These are phyloP conservation scores for Osmerus mordax DNA, from an alignment of 2,113 vertebrate species.

Conservation along the genomic window DNA sequence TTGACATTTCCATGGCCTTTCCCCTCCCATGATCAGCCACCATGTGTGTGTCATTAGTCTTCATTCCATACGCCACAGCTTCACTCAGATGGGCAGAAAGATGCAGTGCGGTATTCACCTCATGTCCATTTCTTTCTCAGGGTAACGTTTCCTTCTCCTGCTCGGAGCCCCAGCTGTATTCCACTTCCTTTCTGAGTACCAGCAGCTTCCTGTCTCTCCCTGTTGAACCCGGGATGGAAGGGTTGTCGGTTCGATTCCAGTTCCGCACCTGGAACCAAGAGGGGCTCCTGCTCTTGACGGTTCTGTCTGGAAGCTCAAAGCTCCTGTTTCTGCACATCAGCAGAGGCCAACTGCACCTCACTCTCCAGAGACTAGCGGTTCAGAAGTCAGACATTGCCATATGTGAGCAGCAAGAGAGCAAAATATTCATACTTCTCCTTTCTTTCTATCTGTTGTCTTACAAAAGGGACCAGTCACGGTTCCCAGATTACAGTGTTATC, in stretches of 20 bases:
- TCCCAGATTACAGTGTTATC: too few species aligned
- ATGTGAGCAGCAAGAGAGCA: slow-evolving; percentile 60
- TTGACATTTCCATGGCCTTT: slow-evolving; percentile 12
- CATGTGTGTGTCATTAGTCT: neutral
- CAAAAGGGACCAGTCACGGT: too few species aligned
- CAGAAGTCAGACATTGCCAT: slow-evolving; percentile 69
- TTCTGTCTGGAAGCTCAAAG: slow-evolving; percentile 68
- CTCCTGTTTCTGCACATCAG: slow-evolving; percentile 71
- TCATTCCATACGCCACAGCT: too few species aligned
- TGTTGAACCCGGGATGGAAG: slow-evolving; percentile 69
- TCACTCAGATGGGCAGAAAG: neutral
- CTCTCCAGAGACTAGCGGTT: slow-evolving; percentile 66
- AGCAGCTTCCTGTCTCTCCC: slow-evolving; percentile 77
- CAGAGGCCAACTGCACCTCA: slow-evolving; percentile 64
- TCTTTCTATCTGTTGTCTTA: too few species aligned
- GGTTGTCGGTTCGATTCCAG: slow-evolving; percentile 79
- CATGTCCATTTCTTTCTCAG: slow-evolving; percentile 61
- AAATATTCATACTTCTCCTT: too few species aligned
- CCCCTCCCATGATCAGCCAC: neutral
- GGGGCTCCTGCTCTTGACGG: slow-evolving; percentile 74
- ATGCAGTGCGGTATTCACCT: neutral
- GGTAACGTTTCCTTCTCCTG: slow-evolving; percentile 85
- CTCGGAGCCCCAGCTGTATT: slow-evolving; percentile 74
- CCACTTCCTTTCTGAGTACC: slow-evolving; percentile 75
- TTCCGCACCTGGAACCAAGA: slow-evolving; percentile 83